These are phyloP conservation scores for Euplagia quadripunctaria DNA, from an alignment of 2,888 invertebrate species.

Conservation along the genomic window DNA sequence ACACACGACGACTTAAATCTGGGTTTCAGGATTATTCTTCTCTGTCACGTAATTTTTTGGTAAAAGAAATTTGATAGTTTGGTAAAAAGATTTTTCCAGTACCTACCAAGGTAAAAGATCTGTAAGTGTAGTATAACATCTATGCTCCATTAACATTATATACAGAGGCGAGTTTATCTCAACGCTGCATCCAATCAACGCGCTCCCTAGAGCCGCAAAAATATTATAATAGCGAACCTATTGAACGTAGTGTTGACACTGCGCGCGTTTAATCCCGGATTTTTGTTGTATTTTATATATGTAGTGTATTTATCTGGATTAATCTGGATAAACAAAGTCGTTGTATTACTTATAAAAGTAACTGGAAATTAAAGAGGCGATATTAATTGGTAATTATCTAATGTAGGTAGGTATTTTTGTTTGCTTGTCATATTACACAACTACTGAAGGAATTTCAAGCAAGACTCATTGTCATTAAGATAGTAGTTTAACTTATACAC, in stretches of 20 bases:
- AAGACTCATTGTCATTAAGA: no score
- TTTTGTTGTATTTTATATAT: constrained; percentile 9
- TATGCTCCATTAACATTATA: constrained; percentile 59
- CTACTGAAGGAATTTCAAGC: no score
- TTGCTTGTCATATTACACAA: no score
- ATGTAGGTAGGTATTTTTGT: no score
- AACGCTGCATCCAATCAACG: constrained; percentile 72
- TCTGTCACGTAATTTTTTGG: not conserved
- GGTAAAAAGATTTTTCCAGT: not conserved
- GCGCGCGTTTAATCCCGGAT: constrained; percentile 37
- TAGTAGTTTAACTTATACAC: no score
- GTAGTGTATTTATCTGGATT: no score
- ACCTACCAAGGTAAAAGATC: not conserved
- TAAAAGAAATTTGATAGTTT: not conserved
- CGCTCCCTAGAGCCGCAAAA: constrained; percentile 67
- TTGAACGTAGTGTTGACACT: constrained; percentile 45
- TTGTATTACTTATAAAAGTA: no score
- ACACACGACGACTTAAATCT: no score
- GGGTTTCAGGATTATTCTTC: not conserved
- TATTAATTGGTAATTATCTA: no score
- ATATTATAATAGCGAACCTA: constrained; percentile 60
- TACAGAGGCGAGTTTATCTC: constrained; percentile 65
- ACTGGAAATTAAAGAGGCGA: no score
- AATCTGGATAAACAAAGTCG: no score
- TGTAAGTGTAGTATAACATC: constrained; percentile 1